Conservation (phyloP, 2,888 invertebrate genomes). For the Zhuqinia jingwanae region DNA sequence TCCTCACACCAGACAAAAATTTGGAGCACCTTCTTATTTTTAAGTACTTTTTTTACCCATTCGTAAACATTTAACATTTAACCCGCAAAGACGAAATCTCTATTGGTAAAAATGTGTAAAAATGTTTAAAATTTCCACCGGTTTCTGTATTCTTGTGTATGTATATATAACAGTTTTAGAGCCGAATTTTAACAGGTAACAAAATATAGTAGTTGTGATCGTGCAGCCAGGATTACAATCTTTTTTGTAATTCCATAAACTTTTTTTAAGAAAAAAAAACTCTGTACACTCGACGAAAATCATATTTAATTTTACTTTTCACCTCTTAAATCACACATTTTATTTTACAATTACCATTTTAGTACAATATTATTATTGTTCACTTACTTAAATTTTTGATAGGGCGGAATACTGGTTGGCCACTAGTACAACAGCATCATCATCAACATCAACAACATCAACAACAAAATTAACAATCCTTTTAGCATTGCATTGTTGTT, state of each 20-base stretch:
- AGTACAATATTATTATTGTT: constrained; percentile 11
- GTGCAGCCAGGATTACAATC: constrained; percentile 12
- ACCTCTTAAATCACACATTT: constrained; percentile 36
- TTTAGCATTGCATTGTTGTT: constrained; percentile 12
- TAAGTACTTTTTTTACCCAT: too few species aligned
- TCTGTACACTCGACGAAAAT: background rate
- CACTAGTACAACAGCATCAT: too few species aligned
- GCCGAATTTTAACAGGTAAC: background rate
- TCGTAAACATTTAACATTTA: too few species aligned
- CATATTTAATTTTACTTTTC: background rate
- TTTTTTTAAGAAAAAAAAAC: constrained; percentile 40
- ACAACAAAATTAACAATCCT: background rate
- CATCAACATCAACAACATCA: too few species aligned
- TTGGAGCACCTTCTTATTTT: too few species aligned
- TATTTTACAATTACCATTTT: constrained; percentile 37
- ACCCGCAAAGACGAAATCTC: too few species aligned
- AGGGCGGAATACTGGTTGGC: too few species aligned
- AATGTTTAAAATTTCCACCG: constrained; percentile 4
- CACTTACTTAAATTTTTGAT: background rate
- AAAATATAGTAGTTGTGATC: constrained; percentile 3
- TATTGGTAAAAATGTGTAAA: constrained; percentile 50
- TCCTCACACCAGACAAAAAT: too few species aligned
- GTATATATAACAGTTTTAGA: constrained; percentile 34
- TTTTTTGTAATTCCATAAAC: constrained; percentile 8
- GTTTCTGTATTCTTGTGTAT: constrained; percentile 14